Conservation (phyloP, 2,888 invertebrate genomes). For the Yponomeuta cagnagella region DNA sequence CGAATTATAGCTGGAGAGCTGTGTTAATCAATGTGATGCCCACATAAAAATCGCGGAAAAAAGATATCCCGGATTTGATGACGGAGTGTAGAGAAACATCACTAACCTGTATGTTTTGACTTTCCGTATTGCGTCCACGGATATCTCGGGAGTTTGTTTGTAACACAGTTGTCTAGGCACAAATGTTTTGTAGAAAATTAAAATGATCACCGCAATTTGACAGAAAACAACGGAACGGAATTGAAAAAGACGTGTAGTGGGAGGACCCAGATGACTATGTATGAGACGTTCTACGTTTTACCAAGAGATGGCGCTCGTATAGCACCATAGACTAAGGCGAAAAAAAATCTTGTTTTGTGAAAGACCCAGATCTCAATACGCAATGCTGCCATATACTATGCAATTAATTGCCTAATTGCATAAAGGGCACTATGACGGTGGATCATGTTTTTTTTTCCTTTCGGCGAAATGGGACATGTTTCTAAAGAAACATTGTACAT, state of each 20-base stretch:
- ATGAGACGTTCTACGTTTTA: conserved; percentile 24
- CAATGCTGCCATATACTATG: background rate
- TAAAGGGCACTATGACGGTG: too few relatives aligned
- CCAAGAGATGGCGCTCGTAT: conserved; percentile 53
- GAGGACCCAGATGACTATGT: conserved; percentile 22
- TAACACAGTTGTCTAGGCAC: conserved; percentile 42
- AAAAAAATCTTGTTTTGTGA: conserved; percentile 20
- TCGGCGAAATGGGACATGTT: too few relatives aligned
- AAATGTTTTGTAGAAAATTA: conserved; percentile 39
- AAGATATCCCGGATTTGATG: conserved; percentile 41
- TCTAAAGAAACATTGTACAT: too few relatives aligned
- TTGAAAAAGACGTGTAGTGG: conserved; percentile 58
- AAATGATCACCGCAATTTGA: conserved; percentile 49
- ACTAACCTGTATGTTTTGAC: conserved; percentile 47
- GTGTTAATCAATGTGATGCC: conserved; percentile 21
- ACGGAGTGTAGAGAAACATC: conserved; percentile 35
- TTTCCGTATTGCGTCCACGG: conserved; percentile 30
- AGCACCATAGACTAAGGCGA: conserved; percentile 40
- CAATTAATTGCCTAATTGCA: background rate
- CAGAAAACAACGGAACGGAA: conserved; percentile 65
- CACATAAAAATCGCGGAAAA: conserved; percentile 30
- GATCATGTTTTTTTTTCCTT: too few relatives aligned
- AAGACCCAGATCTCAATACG: background rate
- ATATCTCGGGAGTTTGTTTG: conserved; percentile 24
- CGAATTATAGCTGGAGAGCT: background rate